Conservation (phyloP, 2,888 invertebrate genomes). For the Acanthopleura granulata region DNA sequence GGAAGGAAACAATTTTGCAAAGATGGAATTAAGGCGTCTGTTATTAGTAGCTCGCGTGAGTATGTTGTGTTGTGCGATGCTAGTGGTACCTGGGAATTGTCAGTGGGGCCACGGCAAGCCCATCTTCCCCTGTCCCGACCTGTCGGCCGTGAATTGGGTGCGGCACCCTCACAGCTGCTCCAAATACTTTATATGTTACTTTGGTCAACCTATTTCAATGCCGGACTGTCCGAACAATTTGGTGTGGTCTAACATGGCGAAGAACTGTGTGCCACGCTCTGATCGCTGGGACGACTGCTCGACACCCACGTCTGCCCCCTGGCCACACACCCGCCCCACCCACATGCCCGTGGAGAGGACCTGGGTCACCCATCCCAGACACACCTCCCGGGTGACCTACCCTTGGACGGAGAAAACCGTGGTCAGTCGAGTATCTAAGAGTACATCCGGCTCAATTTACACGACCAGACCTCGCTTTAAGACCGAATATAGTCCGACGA, state of each 20-base stretch:
- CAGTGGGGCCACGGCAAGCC: constrained; percentile 14
- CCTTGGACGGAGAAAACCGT: not conserved
- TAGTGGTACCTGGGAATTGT: not conserved
- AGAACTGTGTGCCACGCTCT: constrained; percentile 14
- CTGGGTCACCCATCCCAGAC: not conserved
- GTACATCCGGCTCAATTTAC: constrained; percentile 10
- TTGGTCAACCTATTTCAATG: constrained; percentile 20
- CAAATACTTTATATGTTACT: constrained; percentile 22
- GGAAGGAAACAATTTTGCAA: not conserved
- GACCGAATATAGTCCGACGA: not conserved
- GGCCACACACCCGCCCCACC: not conserved
- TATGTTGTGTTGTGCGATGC: not conserved
- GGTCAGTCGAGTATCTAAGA: not conserved
- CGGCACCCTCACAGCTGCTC: constrained; percentile 12
- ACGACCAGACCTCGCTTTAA: not conserved
- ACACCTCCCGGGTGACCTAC: not conserved
- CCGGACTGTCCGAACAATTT: constrained; percentile 19
- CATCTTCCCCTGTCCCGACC: constrained; percentile 17
- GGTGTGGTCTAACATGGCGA: constrained; percentile 18
- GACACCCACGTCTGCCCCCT: not conserved
- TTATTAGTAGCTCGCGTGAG: not conserved
- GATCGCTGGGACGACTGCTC: constrained; percentile 15
- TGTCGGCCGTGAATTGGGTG: constrained; percentile 16
- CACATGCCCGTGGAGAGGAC: constrained; percentile 17
- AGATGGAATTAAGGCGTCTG: constrained; percentile 11